These are phyloP conservation scores for Drosophila pseudotakahashii DNA, from an alignment of 2,888 invertebrate species.

Conservation along the genomic window DNA sequence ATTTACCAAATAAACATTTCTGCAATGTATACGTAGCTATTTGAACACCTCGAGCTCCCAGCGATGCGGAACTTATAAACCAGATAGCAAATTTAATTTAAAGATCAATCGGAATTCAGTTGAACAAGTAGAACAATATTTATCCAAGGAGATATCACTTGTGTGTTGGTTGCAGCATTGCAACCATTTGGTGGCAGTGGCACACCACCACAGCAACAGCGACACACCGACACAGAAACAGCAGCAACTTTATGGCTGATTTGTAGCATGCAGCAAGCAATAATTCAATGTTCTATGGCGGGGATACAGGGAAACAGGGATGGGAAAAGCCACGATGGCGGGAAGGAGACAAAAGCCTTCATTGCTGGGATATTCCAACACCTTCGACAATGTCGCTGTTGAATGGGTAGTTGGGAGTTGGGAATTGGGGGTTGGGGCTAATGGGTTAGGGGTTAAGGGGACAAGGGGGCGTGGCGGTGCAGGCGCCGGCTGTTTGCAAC, in stretches of 20 bases:
- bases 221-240: conserved; percentile 1
- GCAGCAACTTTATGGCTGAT: conserved; percentile 58
- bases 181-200: conserved; percentile 53
- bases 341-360: conserved; percentile 34
- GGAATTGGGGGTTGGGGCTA: too few relatives aligned
- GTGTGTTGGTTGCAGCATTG: conserved; percentile 53
- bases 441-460: too few relatives aligned
- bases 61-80: conserved; percentile 13
- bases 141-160: conserved; percentile 28
- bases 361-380: conserved; percentile 72
- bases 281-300: conserved; percentile 72
- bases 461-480: conserved; percentile 6
- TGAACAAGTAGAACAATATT: conserved; percentile 36
- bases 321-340: background rate
- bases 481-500: conserved; percentile 67
- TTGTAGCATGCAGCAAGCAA: conserved; percentile 75
- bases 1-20: background rate
- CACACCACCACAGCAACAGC: conserved; percentile 19
- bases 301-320: background rate
- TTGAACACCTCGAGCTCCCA: background rate
- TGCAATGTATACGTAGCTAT: background rate
- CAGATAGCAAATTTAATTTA: conserved; percentile 49
- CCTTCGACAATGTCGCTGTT: conserved; percentile 67
- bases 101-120: conserved; percentile 28
- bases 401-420: conserved; percentile 16